phyloP scores from a whole-genome alignment of 2,113 vertebrate species.

The Lutjanus erythropterus region DNA sequence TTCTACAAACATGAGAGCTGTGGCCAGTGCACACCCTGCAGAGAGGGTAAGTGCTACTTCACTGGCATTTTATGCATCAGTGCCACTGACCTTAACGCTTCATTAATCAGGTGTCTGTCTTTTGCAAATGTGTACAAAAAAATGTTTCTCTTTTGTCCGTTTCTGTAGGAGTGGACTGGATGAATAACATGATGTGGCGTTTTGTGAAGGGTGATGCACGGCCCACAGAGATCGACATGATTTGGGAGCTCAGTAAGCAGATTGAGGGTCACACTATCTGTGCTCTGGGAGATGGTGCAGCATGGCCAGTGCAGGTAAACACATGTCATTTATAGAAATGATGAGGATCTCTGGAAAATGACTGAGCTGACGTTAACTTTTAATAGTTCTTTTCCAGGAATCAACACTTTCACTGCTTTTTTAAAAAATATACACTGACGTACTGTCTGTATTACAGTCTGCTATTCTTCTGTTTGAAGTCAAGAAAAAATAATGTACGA shows the following conservation, averaged over 20 bases:
- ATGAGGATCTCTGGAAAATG: background rate
- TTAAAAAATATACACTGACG: background rate
- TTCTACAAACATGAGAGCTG: slow-evolving; percentile 99
- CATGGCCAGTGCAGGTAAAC: slow-evolving; percentile 96
- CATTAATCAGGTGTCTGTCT: background rate
- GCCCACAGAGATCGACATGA: slow-evolving; percentile 91
- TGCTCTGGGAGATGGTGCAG: slow-evolving; percentile 93
- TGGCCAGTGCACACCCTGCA: slow-evolving; percentile 96
- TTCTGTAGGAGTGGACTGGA: slow-evolving; percentile 95
- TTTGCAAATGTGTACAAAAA: background rate
- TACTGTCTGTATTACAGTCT: background rate
- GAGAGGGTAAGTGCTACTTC: slow-evolving; percentile 88
- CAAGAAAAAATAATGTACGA: background rate
- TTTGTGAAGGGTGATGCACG: slow-evolving; percentile 91
- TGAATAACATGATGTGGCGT: slow-evolving; percentile 98
- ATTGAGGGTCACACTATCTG: slow-evolving; percentile 98
- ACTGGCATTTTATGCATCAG: background rate
- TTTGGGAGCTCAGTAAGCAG: slow-evolving; percentile 99
- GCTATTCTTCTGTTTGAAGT: background rate
- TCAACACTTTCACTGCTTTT: background rate
- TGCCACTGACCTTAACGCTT: rapidly evolving
- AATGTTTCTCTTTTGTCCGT: background rate
- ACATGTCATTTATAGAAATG: background rate
- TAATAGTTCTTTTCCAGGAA: background rate
- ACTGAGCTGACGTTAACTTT: background rate